phyloP scores from a whole-genome alignment of 2,888 invertebrate species.

The Strigamia crassipes region DNA sequence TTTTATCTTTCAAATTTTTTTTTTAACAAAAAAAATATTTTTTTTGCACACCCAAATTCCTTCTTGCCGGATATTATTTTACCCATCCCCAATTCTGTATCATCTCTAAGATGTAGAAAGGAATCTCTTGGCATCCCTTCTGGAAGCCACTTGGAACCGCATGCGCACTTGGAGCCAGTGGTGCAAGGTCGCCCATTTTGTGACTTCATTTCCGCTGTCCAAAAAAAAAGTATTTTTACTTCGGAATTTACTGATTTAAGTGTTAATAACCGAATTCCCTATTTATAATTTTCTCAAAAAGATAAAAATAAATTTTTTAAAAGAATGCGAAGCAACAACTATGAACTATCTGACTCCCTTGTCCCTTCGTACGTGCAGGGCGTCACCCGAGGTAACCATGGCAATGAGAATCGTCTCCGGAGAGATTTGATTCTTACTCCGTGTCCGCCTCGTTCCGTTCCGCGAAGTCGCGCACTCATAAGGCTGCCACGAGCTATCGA shows the following conservation, averaged over 20 bases:
- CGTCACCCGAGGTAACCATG: neutral
- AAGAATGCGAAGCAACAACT: too few relatives aligned
- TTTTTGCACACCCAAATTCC: neutral
- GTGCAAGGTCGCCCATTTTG: constrained; percentile 35
- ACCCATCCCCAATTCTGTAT: constrained; percentile 25
- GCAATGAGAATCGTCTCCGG: constrained; percentile 25
- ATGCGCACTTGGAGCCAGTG: constrained; percentile 5
- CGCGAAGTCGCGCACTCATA: constrained; percentile 38
- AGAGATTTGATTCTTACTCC: constrained; percentile 23
- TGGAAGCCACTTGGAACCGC: constrained; percentile 36
- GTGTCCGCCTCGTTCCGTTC: constrained; percentile 36
- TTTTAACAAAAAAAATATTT: neutral
- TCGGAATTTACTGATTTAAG: neutral
- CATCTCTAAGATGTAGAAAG: constrained; percentile 25
- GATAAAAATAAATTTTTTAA: too few relatives aligned
- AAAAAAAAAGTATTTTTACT: neutral
- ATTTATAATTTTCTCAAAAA: neutral
- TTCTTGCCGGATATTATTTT: neutral
- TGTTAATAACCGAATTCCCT: neutral
- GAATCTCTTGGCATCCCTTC: constrained; percentile 30
- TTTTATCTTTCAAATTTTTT: neutral
- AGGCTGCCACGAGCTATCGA: constrained; percentile 38
- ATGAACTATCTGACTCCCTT: too few relatives aligned
- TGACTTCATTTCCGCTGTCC: constrained; percentile 33
- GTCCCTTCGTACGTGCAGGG: neutral